These are phyloP conservation scores for Apis dorsata DNA, from an alignment of 1,140 invertebrate genomes.

Conservation along the genomic window DNA sequence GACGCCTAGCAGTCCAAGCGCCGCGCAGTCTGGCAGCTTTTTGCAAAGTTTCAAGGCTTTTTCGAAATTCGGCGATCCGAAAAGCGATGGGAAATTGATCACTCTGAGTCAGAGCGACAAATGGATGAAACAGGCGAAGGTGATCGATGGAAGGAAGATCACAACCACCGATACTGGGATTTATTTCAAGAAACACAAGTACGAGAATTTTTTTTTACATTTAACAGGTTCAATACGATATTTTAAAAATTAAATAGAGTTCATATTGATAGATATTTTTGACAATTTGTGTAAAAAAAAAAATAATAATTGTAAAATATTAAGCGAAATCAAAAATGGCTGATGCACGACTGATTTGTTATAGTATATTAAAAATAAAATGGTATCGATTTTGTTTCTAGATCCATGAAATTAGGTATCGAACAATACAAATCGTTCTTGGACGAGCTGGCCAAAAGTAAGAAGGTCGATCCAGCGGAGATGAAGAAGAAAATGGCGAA, in stretches of 20 bases:
- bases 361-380: background rate
- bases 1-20: slow-evolving; percentile 58
- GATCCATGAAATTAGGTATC: slow-evolving; percentile 84
- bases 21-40: slow-evolving; percentile 61
- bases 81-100: slow-evolving; percentile 92
- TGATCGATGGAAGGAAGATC: slow-evolving; percentile 94
- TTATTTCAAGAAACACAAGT: slow-evolving; percentile 93
- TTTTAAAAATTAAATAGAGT: background rate
- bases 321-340: too few relatives aligned
- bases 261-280: too few relatives aligned
- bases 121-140: slow-evolving; percentile 96
- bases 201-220: slow-evolving; percentile 54
- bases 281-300: too few relatives aligned
- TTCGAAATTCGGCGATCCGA: slow-evolving; percentile 93
- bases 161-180: slow-evolving; percentile 95
- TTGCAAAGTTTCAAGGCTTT: slow-evolving; percentile 83
- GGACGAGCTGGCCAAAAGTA: slow-evolving; percentile 89
- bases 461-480: slow-evolving; percentile 87
- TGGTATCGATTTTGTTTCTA: slow-evolving; percentile 44
- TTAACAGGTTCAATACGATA: background rate
- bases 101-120: slow-evolving; percentile 95
- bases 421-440: slow-evolving; percentile 91
- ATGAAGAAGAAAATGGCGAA: slow-evolving; percentile 88
- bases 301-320: too few relatives aligned
- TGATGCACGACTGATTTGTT: too few relatives aligned